Percentiles rank a stretch among this genome's conserved stretches.
Evolutionary conservation across 2,797 vertebrate species (phyloP).

Genomic region (Phoebastria nigripes): DNA sequence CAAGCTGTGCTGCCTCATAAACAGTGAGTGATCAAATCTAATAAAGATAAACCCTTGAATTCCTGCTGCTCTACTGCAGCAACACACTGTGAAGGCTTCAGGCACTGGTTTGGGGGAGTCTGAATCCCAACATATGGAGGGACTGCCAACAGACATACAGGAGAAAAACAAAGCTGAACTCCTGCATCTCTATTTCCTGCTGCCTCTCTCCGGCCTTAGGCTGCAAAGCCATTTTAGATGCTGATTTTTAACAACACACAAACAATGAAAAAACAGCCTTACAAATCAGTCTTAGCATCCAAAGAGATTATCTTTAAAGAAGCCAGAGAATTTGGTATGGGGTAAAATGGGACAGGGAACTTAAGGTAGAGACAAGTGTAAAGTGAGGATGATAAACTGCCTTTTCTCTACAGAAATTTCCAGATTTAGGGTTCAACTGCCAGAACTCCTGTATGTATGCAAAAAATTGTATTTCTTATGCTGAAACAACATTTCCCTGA

Average conservation of each 20-base stretch:
- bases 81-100: conserved; percentile 24
- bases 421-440: not conserved
- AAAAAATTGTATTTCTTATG: not conserved
- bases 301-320: not conserved
- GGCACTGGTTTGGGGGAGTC: not conserved
- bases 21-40: conserved; percentile 35
- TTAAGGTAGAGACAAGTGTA: not conserved
- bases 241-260: conserved; percentile 31
- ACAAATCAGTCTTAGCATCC: not conserved
- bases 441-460: not conserved
- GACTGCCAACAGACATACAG: not conserved
- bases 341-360: not conserved
- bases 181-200: conserved; percentile 12
- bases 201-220: conserved; percentile 15
- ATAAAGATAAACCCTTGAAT: conserved; percentile 38
- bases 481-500: not conserved
- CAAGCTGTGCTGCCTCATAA: conserved; percentile 52
- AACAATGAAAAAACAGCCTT: not conserved
- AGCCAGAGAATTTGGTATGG: not conserved
- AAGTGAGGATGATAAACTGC: not conserved
- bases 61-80: conserved; percentile 13
- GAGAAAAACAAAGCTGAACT: conserved; percentile 46
- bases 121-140: conserved; percentile 23
- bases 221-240: conserved; percentile 2
- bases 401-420: not conserved